Conservation (phyloP, 2,888 invertebrate genomes). For the Dorcus parallelipipedus region DNA sequence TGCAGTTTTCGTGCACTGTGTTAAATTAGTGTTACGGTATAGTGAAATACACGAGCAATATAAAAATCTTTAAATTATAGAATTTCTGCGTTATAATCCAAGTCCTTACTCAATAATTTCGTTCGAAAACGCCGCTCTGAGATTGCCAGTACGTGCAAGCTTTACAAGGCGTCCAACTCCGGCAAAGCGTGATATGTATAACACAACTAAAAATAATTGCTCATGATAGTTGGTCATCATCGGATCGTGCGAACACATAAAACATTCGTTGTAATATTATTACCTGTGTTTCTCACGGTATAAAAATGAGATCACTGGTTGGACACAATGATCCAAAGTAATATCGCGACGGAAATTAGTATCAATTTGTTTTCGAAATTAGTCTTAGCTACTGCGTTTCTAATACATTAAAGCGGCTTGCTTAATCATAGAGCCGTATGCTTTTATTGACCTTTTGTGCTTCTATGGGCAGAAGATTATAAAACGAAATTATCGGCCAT, state of each 20-base stretch:
- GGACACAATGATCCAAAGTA: not conserved
- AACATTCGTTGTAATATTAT: not conserved
- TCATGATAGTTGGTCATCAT: constrained; percentile 3
- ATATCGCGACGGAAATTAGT: constrained; percentile 8
- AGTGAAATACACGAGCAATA: no score
- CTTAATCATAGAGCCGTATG: constrained; percentile 8
- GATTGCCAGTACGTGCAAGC: constrained; percentile 32
- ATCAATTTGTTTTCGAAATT: constrained; percentile 16
- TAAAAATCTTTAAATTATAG: no score
- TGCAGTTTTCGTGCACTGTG: no score
- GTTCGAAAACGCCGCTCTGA: constrained; percentile 12
- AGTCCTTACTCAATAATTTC: constrained; percentile 8
- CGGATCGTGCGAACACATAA: constrained; percentile 7
- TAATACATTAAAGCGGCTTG: constrained; percentile 9
- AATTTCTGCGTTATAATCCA: not conserved
- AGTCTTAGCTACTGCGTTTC: constrained; percentile 12
- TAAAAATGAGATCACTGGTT: constrained; percentile 1
- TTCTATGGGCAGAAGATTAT: not conserved
- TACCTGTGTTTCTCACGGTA: constrained; percentile 3
- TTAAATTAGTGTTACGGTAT: no score
- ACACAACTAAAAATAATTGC: constrained; percentile 26
- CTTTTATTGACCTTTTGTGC: not conserved
- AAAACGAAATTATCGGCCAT: not conserved
- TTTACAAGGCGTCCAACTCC: constrained; percentile 24
- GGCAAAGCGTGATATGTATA: constrained; percentile 27